phyloP scores from a whole-genome alignment of 2,797 vertebrate species.

The Pelobates cultripes region DNA sequence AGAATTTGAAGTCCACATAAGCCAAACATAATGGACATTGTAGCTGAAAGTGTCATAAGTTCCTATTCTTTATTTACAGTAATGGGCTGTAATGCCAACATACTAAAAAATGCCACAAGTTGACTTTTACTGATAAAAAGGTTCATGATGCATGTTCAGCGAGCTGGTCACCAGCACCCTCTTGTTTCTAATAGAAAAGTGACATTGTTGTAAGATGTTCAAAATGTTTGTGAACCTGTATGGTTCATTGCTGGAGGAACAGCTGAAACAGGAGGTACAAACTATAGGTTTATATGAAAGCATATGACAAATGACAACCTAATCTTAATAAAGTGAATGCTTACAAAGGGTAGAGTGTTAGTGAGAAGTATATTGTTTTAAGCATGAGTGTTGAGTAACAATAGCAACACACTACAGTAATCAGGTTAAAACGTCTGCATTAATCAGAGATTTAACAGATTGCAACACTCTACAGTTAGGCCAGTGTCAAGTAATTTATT shows the following conservation, averaged over 20 bases:
- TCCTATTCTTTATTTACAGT: neutral
- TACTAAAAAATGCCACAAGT: neutral
- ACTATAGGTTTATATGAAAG: constrained; percentile 20
- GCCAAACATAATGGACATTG: too few relatives aligned
- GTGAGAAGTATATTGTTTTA: neutral
- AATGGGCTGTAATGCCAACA: neutral
- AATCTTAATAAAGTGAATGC: constrained; percentile 17
- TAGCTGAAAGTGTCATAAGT: too few relatives aligned
- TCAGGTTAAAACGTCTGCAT: constrained; percentile 21
- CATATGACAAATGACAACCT: constrained; percentile 37
- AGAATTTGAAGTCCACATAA: too few relatives aligned
- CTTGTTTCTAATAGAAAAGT: constrained; percentile 40
- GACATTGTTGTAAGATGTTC: constrained; percentile 13
- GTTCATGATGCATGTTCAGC: constrained; percentile 27
- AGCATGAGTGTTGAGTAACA: neutral
- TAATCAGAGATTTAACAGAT: constrained; percentile 34
- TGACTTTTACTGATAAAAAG: neutral
- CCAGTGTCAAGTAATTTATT: constrained; percentile 31
- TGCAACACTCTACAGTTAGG: constrained; percentile 19
- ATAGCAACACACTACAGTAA: neutral
- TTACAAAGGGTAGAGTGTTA: constrained; percentile 4
- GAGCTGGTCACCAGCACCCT: constrained; percentile 31
- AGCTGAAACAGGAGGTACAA: constrained; percentile 22
- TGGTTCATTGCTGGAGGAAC: constrained; percentile 10
- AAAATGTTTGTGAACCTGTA: constrained; percentile 34